These are phyloP conservation scores for Yponomeuta malinellus DNA, from an alignment of 2,888 invertebrate species.

Conservation along the genomic window DNA sequence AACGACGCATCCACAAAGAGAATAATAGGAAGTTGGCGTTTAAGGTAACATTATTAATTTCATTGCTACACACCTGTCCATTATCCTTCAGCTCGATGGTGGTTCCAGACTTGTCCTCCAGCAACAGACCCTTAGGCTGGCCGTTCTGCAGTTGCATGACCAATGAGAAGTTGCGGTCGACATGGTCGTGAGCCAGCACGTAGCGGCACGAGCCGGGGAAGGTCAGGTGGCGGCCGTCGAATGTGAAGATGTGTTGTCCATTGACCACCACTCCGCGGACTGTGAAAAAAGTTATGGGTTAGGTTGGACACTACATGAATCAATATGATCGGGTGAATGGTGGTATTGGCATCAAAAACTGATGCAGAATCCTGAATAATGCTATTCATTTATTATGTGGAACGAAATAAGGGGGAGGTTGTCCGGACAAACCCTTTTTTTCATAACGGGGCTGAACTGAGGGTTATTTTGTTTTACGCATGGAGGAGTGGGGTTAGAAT, in stretches of 20 bases:
- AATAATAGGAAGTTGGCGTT: too few relatives aligned
- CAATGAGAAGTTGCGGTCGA: conserved; percentile 90
- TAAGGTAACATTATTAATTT: too few relatives aligned
- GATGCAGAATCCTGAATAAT: too few relatives aligned
- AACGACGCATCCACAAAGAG: too few relatives aligned
- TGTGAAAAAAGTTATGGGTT: conserved; percentile 35
- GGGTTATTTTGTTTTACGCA: too few relatives aligned
- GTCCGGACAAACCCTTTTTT: too few relatives aligned
- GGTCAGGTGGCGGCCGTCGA: conserved; percentile 87
- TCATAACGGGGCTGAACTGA: too few relatives aligned
- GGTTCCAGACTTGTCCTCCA: conserved; percentile 81
- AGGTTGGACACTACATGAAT: neutral
- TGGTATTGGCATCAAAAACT: too few relatives aligned
- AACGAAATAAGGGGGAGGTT: too few relatives aligned
- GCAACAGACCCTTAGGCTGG: conserved; percentile 78
- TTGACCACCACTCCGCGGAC: conserved; percentile 83
- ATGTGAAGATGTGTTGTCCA: conserved; percentile 91
- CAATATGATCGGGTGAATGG: too few relatives aligned
- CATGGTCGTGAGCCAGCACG: conserved; percentile 87
- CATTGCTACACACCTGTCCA: conserved; percentile 65
- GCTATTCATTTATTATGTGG: too few relatives aligned
- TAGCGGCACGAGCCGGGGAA: conserved; percentile 91
- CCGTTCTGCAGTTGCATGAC: conserved; percentile 82
- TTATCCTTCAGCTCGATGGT: conserved; percentile 79
- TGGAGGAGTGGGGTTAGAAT: too few relatives aligned